Base-by-base conservation (phyloP, 2,888 invertebrate genomes). In the Eulithis testata region DNA sequence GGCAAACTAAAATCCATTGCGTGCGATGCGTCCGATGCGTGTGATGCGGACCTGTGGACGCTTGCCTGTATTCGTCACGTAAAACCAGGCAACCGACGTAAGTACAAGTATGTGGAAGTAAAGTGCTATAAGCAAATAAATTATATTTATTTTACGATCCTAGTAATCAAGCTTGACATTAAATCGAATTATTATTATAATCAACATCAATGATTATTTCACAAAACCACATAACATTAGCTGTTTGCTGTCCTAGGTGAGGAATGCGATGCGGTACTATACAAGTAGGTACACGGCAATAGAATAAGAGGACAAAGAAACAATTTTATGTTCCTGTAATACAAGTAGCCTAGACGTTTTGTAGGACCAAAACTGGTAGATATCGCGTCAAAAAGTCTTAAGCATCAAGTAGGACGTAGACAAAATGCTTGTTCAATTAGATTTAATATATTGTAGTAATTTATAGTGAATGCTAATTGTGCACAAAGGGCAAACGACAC, bases 381-480 rank as follows among this genome's bases (percentile, higher is more conserved):
- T n/a, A 4, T 53, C 9, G 53, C 5, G 9, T 53, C 9, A 14
- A 12, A 12, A 21, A 21, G 21, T 8, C 4, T 4, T 9, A n/a
- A 2, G 40, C 40, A 3, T 51, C 31, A 47, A 54, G 12, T 47
- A 49, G 36, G 52, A 59, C 60, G 55, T 14, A 37, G 68, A 61
- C 63, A 71, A 76, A 73, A 72, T 73, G 73, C 65, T 75, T 73
- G 73, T 80, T 80, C 79, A 82, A 84, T 85, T 85, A 83, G 76
- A 75, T 74, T 79, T 76, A 76, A 79, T 77, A 80, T 76, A 82
- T 83, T 78, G 76, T 70, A 67, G 79, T 83, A 82, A 86, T 86
- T 85, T 84, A 86, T 85, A 71, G 74, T 74, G 73, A 75, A 76
- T 77, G 77, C 79, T 82, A 78, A 81, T 79, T 81, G 77, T 74